Base-by-base conservation (phyloP, 2,113 vertebrate genomes). In the Psophia crepitans region DNA sequence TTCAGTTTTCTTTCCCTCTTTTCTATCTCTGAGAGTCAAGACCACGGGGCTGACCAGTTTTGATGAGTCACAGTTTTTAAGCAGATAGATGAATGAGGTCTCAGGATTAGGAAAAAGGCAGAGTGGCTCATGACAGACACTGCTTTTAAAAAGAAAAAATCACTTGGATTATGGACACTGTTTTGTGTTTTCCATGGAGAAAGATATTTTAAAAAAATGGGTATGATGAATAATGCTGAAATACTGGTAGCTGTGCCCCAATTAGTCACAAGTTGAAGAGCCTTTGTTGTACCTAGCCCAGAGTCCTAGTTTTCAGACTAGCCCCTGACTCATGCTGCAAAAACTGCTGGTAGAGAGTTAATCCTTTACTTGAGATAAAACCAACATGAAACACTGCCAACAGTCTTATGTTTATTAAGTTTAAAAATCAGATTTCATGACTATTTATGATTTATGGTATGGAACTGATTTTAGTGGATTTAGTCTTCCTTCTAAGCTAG, bases 231-330 rank as follows among this genome's bases (percentile, higher is more conserved):
- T 80, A 87, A 84, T 32, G 51, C 41, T 85, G 93, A 87, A 96
- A 57, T 49, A 89, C 44, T 35, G 41, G 71, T 80, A 73, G 51
- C 44, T 87, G 60, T 87, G 78, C 78, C 58, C 53, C 68, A 46
- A 4, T 53, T 46, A 69, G 60, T 49, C 53, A 64, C 49, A 90
- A 23, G 16, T 66, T 89, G n/a, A 32, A 13, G n/a, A 51, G 17
- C 26, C 58, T 93, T 96, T 93, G 68, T 85, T 75, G 58, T 85
- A 93, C 63, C 26, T 66, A 74, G 85, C 60, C 39, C 70, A 54
- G 54, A 69, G 64, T 76, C 88, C 77, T 78, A 43, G 79, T 95
- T 95, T 97, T 96, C 92, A 96, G 77, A 71, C 26, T 84, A 70
- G 28, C 35, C 85, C 73, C 58, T 84, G 49, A 49, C 32, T 76